Base-by-base conservation (phyloP, 1,140 invertebrate genomes). In the Pseudomyrmex gracilis region DNA sequence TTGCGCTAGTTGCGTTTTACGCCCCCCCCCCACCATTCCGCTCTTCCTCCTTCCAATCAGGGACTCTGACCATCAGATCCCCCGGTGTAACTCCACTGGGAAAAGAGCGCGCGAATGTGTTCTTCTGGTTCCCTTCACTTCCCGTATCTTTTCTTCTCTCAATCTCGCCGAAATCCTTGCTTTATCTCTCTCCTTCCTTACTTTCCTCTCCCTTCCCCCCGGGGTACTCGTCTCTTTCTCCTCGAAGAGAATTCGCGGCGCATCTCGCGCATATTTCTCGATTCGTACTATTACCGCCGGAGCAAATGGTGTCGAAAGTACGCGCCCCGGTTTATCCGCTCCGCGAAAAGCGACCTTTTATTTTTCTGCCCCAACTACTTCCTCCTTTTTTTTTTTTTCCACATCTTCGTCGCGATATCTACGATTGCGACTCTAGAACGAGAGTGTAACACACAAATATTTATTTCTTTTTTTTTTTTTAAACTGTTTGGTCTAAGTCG, bases 251-350 rank as follows among this genome's bases (percentile, higher is more conserved):
- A 77, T 68, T 82, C 77, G 78, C 68, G 76, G 73, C 73, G 84
- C 78, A 58, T 83, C 76, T 47, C 80, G 77, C 86, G 85, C 89
- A 90, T 90, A 91, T 88, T 91, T 91, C 90, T 90, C 86, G 83
- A 82, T 90, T 85, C 74, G 78, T 83, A 74, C 90, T 90, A 90
- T 90, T 90, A 90, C 89, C 89, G 84, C 84, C 64, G 87, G 80
- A 58, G 74, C 73, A 88, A 87, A 89, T 88, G 87, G 78, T 88
- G 86, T 88, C 84, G 76, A 85, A 34, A 34, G 66, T 88, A 87
- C 77, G 68, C 84, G 87, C 83, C 83, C 83, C 83, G 77, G 85
- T 87, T 87, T 68, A 77, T 87, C 84, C 84, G 83, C 83, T 73
- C 85, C 66, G 78, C 87, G 85, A 78, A 90, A 88, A 89, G 87